Conservation (phyloP, 1,140 invertebrate species). For the Chrysopa pallens region DNA sequence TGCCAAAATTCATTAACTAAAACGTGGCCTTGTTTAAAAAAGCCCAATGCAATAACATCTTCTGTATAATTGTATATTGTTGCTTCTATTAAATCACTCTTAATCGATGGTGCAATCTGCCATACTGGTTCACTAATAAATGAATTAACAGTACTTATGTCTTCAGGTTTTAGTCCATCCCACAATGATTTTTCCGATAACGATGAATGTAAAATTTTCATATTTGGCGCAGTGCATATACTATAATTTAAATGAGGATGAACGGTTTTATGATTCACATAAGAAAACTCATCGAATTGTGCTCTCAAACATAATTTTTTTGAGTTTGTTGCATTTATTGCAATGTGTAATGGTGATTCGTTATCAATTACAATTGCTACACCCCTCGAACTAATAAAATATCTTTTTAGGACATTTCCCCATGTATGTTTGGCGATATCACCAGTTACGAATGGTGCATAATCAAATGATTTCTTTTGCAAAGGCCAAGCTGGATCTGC, state of each 20-base stretch:
- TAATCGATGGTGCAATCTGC: conserved; percentile 51
- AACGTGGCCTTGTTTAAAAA: conserved; percentile 60
- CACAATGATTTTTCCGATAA: conserved; percentile 55
- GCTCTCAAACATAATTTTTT: conserved; percentile 54
- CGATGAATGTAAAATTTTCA: conserved; percentile 54
- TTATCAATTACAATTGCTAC: conserved; percentile 60
- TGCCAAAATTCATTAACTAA: conserved; percentile 75
- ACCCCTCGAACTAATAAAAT: conserved; percentile 71
- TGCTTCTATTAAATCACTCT: conserved; percentile 40
- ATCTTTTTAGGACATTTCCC: conserved; percentile 61
- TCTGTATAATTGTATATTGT: conserved; percentile 67
- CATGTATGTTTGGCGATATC: conserved; percentile 57
- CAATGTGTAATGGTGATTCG: conserved; percentile 58
- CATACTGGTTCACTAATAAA: conserved; percentile 65
- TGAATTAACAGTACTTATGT: conserved; percentile 51
- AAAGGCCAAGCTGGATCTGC: conserved; percentile 61
- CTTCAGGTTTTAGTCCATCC: conserved; percentile 61
- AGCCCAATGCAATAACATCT: conserved; percentile 53
- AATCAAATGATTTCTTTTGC: conserved; percentile 47
- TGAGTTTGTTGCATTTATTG: conserved; percentile 36
- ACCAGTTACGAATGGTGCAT: conserved; percentile 65
- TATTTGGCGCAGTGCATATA: conserved; percentile 54
- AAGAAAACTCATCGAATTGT: conserved; percentile 57
- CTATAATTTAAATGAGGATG: conserved; percentile 62
- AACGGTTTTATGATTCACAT: conserved; percentile 42